Percentiles rank a stretch among this genome's conserved stretches.
These are phyloP conservation scores for Nemotelus pantherinus DNA, from an alignment of 2,888 invertebrate genomes.

Conservation along the genomic window DNA sequence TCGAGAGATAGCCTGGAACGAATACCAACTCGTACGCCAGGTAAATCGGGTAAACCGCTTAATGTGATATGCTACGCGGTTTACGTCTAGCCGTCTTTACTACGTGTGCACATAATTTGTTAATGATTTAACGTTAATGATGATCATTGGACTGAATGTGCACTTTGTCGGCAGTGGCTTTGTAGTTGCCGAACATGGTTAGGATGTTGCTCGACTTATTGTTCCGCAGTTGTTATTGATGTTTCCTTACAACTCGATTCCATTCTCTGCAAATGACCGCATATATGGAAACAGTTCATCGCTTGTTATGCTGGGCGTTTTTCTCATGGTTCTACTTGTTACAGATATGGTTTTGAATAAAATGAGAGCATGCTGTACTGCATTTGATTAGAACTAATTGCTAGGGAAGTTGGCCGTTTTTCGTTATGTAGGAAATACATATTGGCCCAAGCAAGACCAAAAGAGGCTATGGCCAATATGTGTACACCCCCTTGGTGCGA, in stretches of 20 bases:
- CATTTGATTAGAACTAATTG: too few relatives aligned
- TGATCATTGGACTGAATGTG: slow-evolving; percentile 42
- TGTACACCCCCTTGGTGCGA: too few relatives aligned
- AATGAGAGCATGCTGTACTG: too few relatives aligned
- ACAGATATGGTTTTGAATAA: not conserved
- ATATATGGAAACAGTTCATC: slow-evolving; percentile 17
- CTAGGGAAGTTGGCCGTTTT: too few relatives aligned
- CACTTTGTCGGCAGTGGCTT: slow-evolving; percentile 42
- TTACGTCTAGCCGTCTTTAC: slow-evolving; percentile 43
- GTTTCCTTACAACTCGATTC: not conserved
- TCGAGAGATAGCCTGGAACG: not conserved
- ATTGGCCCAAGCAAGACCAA: too few relatives aligned
- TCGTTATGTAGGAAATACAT: too few relatives aligned
- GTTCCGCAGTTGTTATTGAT: slow-evolving; percentile 26
- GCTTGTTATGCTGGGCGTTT: not conserved
- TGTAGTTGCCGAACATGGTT: slow-evolving; percentile 41
- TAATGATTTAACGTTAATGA: slow-evolving; percentile 46
- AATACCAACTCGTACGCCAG: slow-evolving; percentile 17
- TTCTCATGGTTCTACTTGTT: slow-evolving; percentile 15
- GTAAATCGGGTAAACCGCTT: slow-evolving; percentile 41
- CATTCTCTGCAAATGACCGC: not conserved
- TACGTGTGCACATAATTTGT: slow-evolving; percentile 45
- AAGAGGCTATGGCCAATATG: too few relatives aligned
- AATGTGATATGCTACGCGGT: slow-evolving; percentile 42
- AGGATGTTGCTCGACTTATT: slow-evolving; percentile 40